Percentiles rank a stretch among this genome's conserved stretches.
Conservation (phyloP, 2,797 vertebrate species). For the Allobates femoralis region DNA sequence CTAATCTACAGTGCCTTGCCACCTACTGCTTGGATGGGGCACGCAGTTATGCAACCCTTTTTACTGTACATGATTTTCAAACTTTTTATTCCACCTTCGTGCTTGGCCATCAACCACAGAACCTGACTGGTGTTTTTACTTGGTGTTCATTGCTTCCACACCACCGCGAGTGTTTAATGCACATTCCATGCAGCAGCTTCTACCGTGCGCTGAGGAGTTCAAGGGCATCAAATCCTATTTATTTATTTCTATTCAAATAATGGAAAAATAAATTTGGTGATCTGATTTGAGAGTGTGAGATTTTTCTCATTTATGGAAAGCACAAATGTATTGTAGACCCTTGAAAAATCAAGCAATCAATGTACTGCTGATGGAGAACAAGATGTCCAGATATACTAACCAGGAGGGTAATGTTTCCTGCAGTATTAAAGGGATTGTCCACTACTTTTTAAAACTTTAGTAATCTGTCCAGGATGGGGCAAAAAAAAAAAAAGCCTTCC, state of each 20-base stretch:
- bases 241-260: conserved; percentile 53
- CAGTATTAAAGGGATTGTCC: too few relatives aligned
- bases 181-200: conserved; percentile 59
- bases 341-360: neutral
- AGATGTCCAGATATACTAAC: too few relatives aligned
- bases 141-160: conserved; percentile 35
- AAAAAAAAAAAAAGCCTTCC: too few relatives aligned
- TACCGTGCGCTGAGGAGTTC: conserved; percentile 35
- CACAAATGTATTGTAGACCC: neutral
- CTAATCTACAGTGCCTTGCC: conserved; percentile 58
- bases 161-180: conserved; percentile 34
- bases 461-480: too few relatives aligned
- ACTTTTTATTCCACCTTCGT: conserved; percentile 56
- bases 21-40: conserved; percentile 67
- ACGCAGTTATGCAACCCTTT: conserved; percentile 49
- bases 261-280: neutral
- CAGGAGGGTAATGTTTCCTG: too few relatives aligned
- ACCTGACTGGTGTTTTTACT: conserved; percentile 48
- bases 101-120: conserved; percentile 31
- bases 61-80: conserved; percentile 41
- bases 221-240: conserved; percentile 42
- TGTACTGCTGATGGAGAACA: too few relatives aligned
- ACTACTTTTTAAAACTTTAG: too few relatives aligned
- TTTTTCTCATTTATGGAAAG: neutral
- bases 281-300: neutral